Evolutionary conservation across 2,888 invertebrate species (phyloP), one percentile per base, ranked within the genome.

Genomic region (Cheilosia soror): DNA sequence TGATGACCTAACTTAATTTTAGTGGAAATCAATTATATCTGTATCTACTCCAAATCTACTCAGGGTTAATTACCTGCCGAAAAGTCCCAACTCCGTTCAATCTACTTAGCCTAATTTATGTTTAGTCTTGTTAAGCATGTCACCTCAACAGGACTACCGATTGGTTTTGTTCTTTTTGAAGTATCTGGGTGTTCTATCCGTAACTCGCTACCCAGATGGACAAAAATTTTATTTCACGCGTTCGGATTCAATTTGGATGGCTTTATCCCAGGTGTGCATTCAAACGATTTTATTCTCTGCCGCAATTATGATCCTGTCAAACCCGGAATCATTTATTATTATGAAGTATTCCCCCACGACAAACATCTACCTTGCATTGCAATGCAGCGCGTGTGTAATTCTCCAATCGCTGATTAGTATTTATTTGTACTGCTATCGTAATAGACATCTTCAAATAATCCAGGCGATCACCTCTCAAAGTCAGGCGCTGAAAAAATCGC

Each of bases 161-260:
- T 51, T 58, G 6, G 1, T 55, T 55, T 13, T 69, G 11, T 6
- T 49, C 1, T 63, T 62, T 15, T 6, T 78, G 3, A 69, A 57
- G 20, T 37, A 5, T 7, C 27, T 69, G 13, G 77, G 77, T 5
- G 55, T 78, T 20, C 57, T 78, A 2, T 78, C 77, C 37, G 47
- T 69, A 5, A 63, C 53, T 5, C 42, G 15, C 29, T 11, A 42
- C 25, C n/a, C 15, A 25, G 20, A 20, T 5, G 29, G 37, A 13
- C 33, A 66, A 0, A 4, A 33, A 33, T 25, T 62, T 11, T 31
- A 76, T 25, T 63, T 78, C n/a, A 55, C 69, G 2, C 69, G 63
- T 5, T 15, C 6, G 1, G 77, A 78, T 15, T 63, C 40, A 9
- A 29, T 78, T 29, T 42, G 77, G 15, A 78, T 78, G 77, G 29